Percentiles rank a stretch among this genome's conserved stretches.
Conservation (phyloP, 2,888 invertebrate genomes). For the Conomelus anceps region DNA sequence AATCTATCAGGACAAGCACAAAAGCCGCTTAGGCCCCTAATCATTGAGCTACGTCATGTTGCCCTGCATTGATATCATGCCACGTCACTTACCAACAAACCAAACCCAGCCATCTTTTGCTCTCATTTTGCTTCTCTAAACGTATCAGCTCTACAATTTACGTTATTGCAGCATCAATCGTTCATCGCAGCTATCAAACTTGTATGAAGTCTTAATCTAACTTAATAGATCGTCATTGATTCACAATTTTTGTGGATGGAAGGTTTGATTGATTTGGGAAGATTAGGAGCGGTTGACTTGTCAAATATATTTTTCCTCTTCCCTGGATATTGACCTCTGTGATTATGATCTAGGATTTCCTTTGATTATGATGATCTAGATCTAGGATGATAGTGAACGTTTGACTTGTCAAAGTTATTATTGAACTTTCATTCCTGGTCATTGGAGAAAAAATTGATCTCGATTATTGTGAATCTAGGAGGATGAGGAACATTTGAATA, state of each 20-base stretch:
- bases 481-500: too few species aligned
- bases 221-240: neutral
- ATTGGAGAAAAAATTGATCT: too few species aligned
- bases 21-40: neutral
- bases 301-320: neutral
- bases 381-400: too few species aligned
- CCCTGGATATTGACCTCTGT: neutral
- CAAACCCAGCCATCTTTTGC: neutral
- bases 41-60: neutral
- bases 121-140: neutral
- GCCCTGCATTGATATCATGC: neutral
- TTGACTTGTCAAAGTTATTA: too few species aligned
- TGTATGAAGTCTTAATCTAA: neutral
- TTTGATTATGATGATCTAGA: too few species aligned
- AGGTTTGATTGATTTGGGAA: neutral
- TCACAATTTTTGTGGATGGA: neutral
- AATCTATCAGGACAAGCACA: neutral
- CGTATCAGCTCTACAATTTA: neutral
- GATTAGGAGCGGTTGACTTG: neutral
- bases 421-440: too few species aligned
- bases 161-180: neutral
- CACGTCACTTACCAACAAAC: neutral
- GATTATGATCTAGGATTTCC: neutral
- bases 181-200: neutral
- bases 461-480: too few species aligned